Conservation (phyloP, 2,113 vertebrate genomes). For the Channa argus region DNA sequence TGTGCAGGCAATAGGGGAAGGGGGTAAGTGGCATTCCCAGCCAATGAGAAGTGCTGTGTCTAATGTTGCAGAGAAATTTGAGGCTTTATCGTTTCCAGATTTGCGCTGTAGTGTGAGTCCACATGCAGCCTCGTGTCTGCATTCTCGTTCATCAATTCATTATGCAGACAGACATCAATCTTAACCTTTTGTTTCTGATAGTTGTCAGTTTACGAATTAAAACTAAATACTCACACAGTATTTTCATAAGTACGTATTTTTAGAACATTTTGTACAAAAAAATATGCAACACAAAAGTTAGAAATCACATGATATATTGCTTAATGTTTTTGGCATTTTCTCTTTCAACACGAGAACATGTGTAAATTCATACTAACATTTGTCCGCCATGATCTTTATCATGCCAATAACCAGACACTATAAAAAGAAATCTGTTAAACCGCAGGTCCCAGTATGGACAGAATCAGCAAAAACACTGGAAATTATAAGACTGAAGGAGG, state of each 20-base stretch:
- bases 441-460: neutral
- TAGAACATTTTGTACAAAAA: neutral
- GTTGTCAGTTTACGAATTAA: conserved; percentile 15
- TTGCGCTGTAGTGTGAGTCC: conserved; percentile 73
- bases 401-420: conserved; percentile 8
- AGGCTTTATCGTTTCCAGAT: conserved; percentile 93
- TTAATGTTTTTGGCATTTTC: neutral
- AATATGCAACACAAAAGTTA: neutral
- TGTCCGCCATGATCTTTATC: conserved; percentile 21
- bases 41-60: conserved; percentile 83
- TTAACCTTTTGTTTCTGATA: conserved; percentile 25
- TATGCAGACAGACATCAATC: conserved; percentile 8
- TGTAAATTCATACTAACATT: conserved; percentile 18
- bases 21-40: conserved; percentile 81
- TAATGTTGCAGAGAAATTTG: conserved; percentile 85
- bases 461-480: conserved; percentile 15
- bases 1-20: conserved; percentile 72
- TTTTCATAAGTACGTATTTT: conserved; percentile 6
- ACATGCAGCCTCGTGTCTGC: conserved; percentile 62
- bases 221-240: neutral
- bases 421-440: conserved; percentile 41
- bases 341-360: conserved; percentile 4
- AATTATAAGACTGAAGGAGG: conserved; percentile 15
- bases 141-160: conserved; percentile 49
- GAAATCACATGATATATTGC: conserved; percentile 5